phyloP scores from a whole-genome alignment of 2,797 vertebrate species.

The Selene dorsalis region DNA sequence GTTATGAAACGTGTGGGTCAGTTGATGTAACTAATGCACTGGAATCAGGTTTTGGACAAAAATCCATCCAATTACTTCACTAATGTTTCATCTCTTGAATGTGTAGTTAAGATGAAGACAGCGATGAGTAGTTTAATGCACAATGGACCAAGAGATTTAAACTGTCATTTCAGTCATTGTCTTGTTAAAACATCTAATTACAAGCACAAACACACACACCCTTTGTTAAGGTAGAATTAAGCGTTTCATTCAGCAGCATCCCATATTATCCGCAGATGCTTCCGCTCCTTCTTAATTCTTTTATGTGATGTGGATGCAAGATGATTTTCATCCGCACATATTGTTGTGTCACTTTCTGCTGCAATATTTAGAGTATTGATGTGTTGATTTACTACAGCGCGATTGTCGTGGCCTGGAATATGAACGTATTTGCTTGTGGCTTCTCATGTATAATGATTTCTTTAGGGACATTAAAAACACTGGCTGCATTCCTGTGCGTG shows the following conservation, averaged over 20 bases:
- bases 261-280: background rate
- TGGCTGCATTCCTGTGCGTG: slow-evolving; percentile 2
- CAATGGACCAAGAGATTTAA: background rate
- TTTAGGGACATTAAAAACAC: slow-evolving; percentile 46
- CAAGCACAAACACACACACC: background rate
- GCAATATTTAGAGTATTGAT: slow-evolving; percentile 24
- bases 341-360: background rate
- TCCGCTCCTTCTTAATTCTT: background rate
- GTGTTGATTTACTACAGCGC: slow-evolving; percentile 5
- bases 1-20: background rate
- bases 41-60: background rate
- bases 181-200: background rate
- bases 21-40: background rate
- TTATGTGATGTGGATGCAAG: background rate
- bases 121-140: slow-evolving; percentile 4
- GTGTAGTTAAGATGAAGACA: slow-evolving; percentile 3
- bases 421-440: slow-evolving; percentile 20
- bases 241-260: background rate
- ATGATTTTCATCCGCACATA: background rate
- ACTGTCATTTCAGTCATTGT: background rate
- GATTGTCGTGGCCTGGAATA: slow-evolving; percentile 18
- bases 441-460: slow-evolving; percentile 44
- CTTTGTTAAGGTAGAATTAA: background rate
- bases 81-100: background rate
- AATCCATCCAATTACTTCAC: background rate